These are phyloP conservation scores for Lamprologus lemairii DNA, from an alignment of 2,113 vertebrate genomes.

Conservation along the genomic window DNA sequence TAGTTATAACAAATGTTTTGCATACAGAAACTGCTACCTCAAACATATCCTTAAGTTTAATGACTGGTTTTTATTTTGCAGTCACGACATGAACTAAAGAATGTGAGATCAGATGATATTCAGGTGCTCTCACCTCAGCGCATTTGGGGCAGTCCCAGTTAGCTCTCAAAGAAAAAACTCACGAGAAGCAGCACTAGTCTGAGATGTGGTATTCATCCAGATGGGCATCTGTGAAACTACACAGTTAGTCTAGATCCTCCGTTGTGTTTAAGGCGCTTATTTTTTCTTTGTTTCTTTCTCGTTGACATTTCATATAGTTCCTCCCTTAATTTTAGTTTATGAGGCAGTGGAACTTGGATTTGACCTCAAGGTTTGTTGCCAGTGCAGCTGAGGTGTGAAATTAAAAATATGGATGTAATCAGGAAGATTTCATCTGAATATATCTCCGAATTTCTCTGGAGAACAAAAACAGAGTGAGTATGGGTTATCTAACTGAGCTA, in stretches of 20 bases:
- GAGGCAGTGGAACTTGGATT: background rate
- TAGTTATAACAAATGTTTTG: background rate
- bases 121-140: background rate
- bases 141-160: background rate
- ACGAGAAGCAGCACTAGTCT: background rate
- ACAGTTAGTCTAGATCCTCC: background rate
- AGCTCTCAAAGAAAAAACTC: background rate
- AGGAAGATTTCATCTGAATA: background rate
- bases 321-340: background rate
- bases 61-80: background rate
- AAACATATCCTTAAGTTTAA: background rate
- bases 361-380: background rate
- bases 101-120: background rate
- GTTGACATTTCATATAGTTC: background rate
- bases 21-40: background rate
- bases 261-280: background rate
- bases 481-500: background rate
- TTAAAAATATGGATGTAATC: background rate
- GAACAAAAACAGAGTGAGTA: background rate
- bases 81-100: background rate
- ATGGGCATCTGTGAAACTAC: background rate
- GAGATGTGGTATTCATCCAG: background rate
- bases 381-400: background rate
- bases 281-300: background rate
- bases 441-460: background rate